Evolutionary conservation across 2,888 invertebrate genomes (phyloP).

Genomic region (Campoplex capitator): DNA sequence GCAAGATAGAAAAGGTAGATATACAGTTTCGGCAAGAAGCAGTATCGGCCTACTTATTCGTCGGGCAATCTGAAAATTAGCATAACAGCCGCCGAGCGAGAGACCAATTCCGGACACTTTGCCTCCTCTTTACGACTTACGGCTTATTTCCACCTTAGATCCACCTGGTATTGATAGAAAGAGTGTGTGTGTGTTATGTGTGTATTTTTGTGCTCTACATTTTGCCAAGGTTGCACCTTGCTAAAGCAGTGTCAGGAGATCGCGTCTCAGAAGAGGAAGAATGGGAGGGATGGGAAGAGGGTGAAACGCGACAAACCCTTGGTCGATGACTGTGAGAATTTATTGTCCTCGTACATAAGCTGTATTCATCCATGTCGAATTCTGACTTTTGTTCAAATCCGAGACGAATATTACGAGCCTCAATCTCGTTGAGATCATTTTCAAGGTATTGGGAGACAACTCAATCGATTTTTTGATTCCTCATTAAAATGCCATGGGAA

Average conservation of each 20-base stretch:
- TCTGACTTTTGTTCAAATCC: conserved; percentile 36
- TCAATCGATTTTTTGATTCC: conserved; percentile 20
- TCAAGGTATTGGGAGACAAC: conserved; percentile 11
- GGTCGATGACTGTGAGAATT: conserved; percentile 56
- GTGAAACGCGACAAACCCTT: conserved; percentile 46
- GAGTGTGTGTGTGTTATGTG: conserved; percentile 1
- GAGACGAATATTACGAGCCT: not conserved
- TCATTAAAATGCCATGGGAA: conserved; percentile 43
- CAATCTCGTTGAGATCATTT: conserved; percentile 9
- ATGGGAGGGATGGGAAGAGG: conserved; percentile 40
- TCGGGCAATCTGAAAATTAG: conserved; percentile 62
- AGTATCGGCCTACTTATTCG: conserved; percentile 60
- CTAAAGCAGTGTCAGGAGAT: conserved; percentile 4
- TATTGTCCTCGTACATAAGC: not conserved
- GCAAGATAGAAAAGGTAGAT: conserved; percentile 47
- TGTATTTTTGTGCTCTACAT: conserved; percentile 23
- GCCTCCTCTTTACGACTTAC: conserved; percentile 50
- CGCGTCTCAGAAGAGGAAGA: conserved; percentile 25
- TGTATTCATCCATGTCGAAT: conserved; percentile 19
- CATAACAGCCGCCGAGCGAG: conserved; percentile 66
- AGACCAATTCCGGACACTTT: conserved; percentile 65
- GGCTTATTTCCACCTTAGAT: conserved; percentile 53
- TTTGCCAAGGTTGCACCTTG: conserved; percentile 43
- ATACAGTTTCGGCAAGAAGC: conserved; percentile 51
- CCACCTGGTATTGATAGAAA: conserved; percentile 14